Evolutionary conservation across 92 coral and sea anemone species (phyloP).

Genomic region (Actinostola sp.): DNA sequence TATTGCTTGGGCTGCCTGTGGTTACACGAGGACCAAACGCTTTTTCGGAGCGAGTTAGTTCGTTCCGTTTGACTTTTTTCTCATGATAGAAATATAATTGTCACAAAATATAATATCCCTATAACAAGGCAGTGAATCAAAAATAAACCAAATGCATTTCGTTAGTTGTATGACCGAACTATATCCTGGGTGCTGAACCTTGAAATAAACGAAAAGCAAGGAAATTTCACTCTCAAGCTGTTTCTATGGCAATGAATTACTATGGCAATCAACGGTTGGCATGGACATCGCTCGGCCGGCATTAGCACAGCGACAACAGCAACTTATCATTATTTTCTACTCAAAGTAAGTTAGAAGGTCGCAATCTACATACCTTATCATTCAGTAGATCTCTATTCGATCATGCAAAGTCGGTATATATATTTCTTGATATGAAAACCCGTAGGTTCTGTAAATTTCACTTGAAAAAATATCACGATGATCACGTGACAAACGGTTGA

Average conservation of each 20-base stretch:
- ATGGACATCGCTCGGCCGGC: slow-evolving; percentile 18
- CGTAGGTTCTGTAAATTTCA: not conserved
- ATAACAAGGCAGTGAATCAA: no score
- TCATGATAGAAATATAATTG: no score
- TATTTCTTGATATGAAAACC: not conserved
- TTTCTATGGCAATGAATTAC: slow-evolving; percentile 80
- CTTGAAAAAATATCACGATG: not conserved
- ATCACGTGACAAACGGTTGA: slow-evolving; percentile 2
- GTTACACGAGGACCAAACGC: no score
- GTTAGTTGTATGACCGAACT: no score
- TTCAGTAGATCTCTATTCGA: not conserved
- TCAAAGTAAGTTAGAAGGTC: not conserved
- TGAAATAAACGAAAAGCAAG: not conserved
- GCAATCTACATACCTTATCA: slow-evolving; percentile 16
- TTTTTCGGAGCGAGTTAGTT: no score
- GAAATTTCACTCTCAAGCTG: slow-evolving; percentile 5
- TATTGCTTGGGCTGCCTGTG: no score
- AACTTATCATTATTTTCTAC: not conserved
- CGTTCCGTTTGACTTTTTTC: no score
- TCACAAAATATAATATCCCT: no score
- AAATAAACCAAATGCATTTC: not conserved
- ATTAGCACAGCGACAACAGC: not conserved
- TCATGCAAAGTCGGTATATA: not conserved
- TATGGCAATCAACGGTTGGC: slow-evolving; percentile 63
- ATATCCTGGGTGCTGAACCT: no score